A percentile compares a stretch with the other conserved stretches of the same genome.
phyloP scores from a whole-genome alignment of 1,140 invertebrate genomes.

The Telenomus remus region DNA sequence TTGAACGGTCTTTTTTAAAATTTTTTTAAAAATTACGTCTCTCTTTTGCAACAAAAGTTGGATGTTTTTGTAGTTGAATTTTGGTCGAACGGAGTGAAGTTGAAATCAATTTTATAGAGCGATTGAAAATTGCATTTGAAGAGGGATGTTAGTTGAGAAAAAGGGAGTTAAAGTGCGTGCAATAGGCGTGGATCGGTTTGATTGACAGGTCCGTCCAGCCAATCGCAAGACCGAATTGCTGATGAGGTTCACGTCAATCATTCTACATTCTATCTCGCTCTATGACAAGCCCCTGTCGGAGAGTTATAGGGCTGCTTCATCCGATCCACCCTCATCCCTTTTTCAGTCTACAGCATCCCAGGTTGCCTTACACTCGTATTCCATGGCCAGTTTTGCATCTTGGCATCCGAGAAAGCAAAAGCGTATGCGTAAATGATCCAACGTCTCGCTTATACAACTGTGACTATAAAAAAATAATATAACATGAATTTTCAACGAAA shows the following conservation, averaged over 20 bases:
- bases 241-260: slow-evolving; percentile 76
- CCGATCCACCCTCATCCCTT: slow-evolving; percentile 51
- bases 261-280: slow-evolving; percentile 66
- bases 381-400: slow-evolving; percentile 71
- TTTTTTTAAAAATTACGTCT: no score
- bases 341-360: slow-evolving; percentile 59
- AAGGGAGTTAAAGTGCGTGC: slow-evolving; percentile 54
- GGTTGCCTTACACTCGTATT: slow-evolving; percentile 66
- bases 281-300: slow-evolving; percentile 65
- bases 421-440: slow-evolving; percentile 39
- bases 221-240: slow-evolving; percentile 74
- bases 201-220: slow-evolving; percentile 75
- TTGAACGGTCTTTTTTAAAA: slow-evolving; percentile 9
- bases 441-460: slow-evolving; percentile 25
- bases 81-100: not conserved
- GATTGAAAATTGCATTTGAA: slow-evolving; percentile 30
- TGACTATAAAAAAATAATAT: no score
- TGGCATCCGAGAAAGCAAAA: slow-evolving; percentile 55
- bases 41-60: not conserved
- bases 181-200: slow-evolving; percentile 72
- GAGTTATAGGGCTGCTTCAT: slow-evolving; percentile 59
- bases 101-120: not conserved
- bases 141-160: slow-evolving; percentile 18
- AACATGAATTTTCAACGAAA: no score
- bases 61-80: not conserved